phyloP scores from a whole-genome alignment of 1,140 invertebrate genomes.

The Macrobrachium nipponense region DNA sequence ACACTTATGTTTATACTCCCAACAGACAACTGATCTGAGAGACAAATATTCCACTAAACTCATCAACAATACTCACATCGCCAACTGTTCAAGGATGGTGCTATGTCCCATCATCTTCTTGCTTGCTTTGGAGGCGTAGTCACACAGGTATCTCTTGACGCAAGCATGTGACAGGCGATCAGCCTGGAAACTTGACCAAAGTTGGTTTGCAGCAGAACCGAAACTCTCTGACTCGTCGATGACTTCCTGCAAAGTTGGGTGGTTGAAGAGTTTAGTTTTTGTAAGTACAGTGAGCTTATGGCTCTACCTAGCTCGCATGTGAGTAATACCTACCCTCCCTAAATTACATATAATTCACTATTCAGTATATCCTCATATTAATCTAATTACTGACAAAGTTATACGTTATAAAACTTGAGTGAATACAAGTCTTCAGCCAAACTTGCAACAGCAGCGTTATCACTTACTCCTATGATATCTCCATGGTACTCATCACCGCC shows the following conservation, averaged over 20 bases:
- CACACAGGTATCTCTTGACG: constrained; percentile 38
- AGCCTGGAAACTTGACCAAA: constrained; percentile 45
- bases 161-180: constrained; percentile 30
- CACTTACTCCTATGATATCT: neutral
- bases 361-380: too few relatives aligned
- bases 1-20: neutral
- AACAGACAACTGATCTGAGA: neutral
- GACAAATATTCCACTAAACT: neutral
- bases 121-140: neutral
- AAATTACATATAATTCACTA: too few relatives aligned
- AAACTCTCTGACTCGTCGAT: constrained; percentile 5
- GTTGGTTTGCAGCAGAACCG: constrained; percentile 26
- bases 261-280: neutral
- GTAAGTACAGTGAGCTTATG: neutral
- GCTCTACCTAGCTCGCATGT: neutral
- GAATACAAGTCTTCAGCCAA: neutral
- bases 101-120: neutral
- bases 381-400: too few relatives aligned
- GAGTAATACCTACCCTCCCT: too few relatives aligned
- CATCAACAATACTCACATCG: constrained; percentile 7
- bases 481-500: neutral
- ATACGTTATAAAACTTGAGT: too few relatives aligned
- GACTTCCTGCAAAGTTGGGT: neutral
- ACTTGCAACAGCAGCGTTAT: too few relatives aligned
- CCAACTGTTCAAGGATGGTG: constrained; percentile 27